These are phyloP conservation scores for Henricia sp. DNA, from an alignment of 53 echinoderm and acorn worm species.

Conservation along the genomic window DNA sequence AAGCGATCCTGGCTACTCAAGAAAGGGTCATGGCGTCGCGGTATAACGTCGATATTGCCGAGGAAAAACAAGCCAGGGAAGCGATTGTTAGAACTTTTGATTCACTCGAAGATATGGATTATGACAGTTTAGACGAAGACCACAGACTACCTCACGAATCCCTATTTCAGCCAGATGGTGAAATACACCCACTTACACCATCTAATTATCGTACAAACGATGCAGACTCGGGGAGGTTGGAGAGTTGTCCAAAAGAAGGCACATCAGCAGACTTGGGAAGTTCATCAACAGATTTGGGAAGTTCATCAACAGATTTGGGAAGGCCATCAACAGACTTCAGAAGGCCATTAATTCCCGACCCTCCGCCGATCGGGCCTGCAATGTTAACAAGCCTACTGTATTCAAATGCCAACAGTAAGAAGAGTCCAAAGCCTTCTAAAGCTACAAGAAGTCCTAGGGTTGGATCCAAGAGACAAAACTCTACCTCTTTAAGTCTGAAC, in stretches of 20 bases:
- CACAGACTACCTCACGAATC: neutral
- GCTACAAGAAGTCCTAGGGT: too few relatives aligned
- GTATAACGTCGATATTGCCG: too few relatives aligned
- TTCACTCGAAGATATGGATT: conserved; percentile 1
- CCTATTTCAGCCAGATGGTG: neutral
- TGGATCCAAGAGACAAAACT: too few relatives aligned
- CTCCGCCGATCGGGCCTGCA: neutral
- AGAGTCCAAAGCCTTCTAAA: too few relatives aligned
- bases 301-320: too few relatives aligned
- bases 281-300: too few relatives aligned
- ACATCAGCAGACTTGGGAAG: too few relatives aligned
- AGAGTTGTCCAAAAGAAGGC: neutral
- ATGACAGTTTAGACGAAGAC: conserved; percentile 36
- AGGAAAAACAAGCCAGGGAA: neutral
- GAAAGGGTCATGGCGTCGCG: conserved; percentile 14
- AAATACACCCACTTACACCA: neutral
- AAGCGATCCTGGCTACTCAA: conserved; percentile 51
- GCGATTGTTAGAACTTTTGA: neutral
- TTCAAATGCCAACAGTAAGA: too few relatives aligned
- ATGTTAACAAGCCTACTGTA: neutral
- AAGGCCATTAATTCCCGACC: neutral
- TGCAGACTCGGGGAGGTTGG: neutral
- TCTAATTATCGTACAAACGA: neutral
- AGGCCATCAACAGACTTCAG: too few relatives aligned
- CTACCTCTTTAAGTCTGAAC: conserved; percentile 18